These are phyloP conservation scores for Eonycteris spelaea DNA, from an alignment of 2,113 vertebrate genomes.

Conservation along the genomic window DNA sequence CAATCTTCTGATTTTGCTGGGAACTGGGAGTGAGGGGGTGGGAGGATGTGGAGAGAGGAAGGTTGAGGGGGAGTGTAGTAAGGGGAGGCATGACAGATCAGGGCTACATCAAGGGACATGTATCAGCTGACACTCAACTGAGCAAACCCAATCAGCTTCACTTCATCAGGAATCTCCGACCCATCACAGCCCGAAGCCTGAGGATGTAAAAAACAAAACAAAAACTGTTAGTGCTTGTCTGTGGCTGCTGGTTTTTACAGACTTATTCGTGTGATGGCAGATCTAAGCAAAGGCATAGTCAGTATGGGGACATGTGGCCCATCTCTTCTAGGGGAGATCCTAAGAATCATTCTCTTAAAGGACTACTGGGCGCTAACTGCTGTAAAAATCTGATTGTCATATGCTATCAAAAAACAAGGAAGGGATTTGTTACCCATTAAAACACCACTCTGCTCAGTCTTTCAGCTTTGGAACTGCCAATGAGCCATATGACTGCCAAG, in stretches of 20 bases:
- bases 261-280: not conserved
- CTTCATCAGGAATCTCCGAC: constrained; percentile 95
- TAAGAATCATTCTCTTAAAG: not conserved
- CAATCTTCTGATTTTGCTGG: constrained; percentile 83
- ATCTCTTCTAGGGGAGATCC: not conserved
- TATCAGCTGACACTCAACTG: constrained; percentile 98
- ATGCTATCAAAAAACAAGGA: not conserved
- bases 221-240: constrained; percentile 55
- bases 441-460: not conserved
- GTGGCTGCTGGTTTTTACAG: not conserved
- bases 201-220: constrained; percentile 25
- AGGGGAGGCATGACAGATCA: constrained; percentile 22
- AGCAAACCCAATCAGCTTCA: constrained; percentile 98
- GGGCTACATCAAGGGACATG: constrained; percentile 64
- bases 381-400: not conserved
- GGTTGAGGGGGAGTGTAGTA: not conserved
- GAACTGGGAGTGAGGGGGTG: constrained; percentile 56
- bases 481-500: not conserved
- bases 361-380: not conserved
- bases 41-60: not conserved
- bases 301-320: not conserved
- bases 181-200: constrained; percentile 95
- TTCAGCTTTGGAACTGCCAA: not conserved
- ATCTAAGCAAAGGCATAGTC: not conserved
- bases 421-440: not conserved